A percentile compares a stretch with the other conserved stretches of the same genome.
phyloP scores from a whole-genome alignment of 37 sponge, comb jelly and placozoan species.

The Spongilla lacustris region DNA sequence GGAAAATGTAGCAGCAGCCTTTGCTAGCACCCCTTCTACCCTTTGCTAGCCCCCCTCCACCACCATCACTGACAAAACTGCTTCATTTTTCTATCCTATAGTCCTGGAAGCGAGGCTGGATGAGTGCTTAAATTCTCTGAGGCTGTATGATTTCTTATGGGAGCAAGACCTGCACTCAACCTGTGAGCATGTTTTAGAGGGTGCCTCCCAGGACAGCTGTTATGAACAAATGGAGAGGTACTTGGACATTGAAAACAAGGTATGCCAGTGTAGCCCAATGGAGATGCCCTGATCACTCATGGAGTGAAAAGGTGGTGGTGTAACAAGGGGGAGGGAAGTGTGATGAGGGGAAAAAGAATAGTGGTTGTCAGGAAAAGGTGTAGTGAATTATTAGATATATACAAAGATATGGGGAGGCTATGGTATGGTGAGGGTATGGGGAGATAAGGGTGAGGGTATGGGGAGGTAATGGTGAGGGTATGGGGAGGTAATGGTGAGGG shows the following conservation, averaged over 20 bases:
- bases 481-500: no score
- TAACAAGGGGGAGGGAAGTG: not conserved
- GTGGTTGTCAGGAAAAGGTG: no score
- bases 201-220: constrained; percentile 41
- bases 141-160: constrained; percentile 75
- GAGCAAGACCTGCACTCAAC: constrained; percentile 77
- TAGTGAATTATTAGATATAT: no score
- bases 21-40: not conserved
- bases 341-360: no score
- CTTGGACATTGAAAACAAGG: constrained; percentile 59
- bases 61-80: no score
- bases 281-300: no score
- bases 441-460: no score
- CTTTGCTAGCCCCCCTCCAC: not conserved
- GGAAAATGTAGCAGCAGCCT: no score
- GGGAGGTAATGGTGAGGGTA: no score
- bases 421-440: no score
- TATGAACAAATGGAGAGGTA: constrained; percentile 36
- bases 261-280: not conserved
- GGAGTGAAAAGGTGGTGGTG: not conserved
- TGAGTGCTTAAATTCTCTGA: constrained; percentile 31
- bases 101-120: constrained; percentile 24
- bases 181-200: constrained; percentile 64
- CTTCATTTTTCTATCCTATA: not conserved
- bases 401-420: no score